Evolutionary conservation across 2,797 vertebrate species (phyloP), one percentile per base, ranked within the genome.

Genomic region (Sebastolobus altivelis): DNA sequence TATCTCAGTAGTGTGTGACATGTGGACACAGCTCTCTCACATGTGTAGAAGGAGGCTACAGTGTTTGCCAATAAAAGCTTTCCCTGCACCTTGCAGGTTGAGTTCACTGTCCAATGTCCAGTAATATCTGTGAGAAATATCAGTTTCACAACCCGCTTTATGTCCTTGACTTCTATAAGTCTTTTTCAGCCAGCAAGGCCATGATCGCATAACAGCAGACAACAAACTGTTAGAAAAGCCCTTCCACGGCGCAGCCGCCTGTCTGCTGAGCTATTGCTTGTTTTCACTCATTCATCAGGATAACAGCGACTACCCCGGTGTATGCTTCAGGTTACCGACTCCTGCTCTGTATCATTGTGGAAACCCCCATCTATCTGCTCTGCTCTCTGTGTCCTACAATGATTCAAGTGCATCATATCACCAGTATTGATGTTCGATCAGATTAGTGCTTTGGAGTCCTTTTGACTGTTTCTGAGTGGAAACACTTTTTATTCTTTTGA

Each of bases 381-480:
- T 20, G 31, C 25, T 66, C 38, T 49, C 43, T 20, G 31, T 59
- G 18, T 61, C 31, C 22, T n/a, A n/a, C 13, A 1, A 16, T 60
- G 58, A 72, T 63, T 70, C 29, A 62, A 81, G 65, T 31, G 61
- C 63, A 65, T 27, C 68, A n/a, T 38, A 75, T 74, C 49, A 55
- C 16, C 29, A n/a, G 63, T 58, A 49, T 58, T 61, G 72, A 55
- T 52, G 65, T 72, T 65, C 78, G 33, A 79, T 81, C 55, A 52
- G 65, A 52, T 73, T 40, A 38, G 52, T 37, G 27, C 35, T 63
- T 63, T 25, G 61, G 61, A 77, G 29, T 56, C 16, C 56, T 68
- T 79, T 22, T 59, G 40, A 78, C 58, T 35, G 56, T 76, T 49
- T 75, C 27, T 78, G 56, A 76, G 46, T 20, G 65, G 61, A 78